These are phyloP conservation scores for Diadegma fenestrale DNA, from an alignment of 2,888 invertebrate species.

Conservation along the genomic window DNA sequence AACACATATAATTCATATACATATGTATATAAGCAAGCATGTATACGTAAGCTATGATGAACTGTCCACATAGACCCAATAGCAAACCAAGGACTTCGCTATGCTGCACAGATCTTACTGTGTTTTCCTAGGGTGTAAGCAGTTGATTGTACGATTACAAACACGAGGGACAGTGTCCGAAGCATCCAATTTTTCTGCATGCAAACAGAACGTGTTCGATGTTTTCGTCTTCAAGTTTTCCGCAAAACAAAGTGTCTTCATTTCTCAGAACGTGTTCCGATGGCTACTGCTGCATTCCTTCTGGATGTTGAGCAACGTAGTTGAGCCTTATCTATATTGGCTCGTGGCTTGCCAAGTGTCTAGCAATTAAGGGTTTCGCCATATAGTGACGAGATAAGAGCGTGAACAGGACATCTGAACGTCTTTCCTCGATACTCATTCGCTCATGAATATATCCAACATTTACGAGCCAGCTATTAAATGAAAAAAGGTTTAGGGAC, in stretches of 20 bases:
- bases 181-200: conserved; percentile 29
- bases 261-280: too few species aligned
- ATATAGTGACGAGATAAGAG: too few species aligned
- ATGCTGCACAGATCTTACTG: conserved; percentile 30
- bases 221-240: background rate
- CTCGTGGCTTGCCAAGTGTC: too few species aligned
- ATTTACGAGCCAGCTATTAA: background rate
- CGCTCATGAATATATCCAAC: background rate
- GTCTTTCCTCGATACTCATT: too few species aligned
- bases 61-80: conserved; percentile 29
- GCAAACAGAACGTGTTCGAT: background rate
- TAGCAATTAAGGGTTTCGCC: too few species aligned
- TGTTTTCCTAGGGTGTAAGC: conserved; percentile 54
- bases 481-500: conserved; percentile 14
- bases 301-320: too few species aligned
- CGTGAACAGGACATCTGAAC: too few species aligned
- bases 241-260: too few species aligned
- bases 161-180: background rate
- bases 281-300: too few species aligned
- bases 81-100: conserved; percentile 43
- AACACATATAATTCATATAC: conserved; percentile 10
- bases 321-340: too few species aligned
- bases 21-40: conserved; percentile 15
- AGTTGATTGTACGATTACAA: conserved; percentile 59
- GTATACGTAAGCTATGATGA: conserved; percentile 5